Conservation (phyloP, 2,113 vertebrate genomes). For the Eulemur macaco region DNA sequence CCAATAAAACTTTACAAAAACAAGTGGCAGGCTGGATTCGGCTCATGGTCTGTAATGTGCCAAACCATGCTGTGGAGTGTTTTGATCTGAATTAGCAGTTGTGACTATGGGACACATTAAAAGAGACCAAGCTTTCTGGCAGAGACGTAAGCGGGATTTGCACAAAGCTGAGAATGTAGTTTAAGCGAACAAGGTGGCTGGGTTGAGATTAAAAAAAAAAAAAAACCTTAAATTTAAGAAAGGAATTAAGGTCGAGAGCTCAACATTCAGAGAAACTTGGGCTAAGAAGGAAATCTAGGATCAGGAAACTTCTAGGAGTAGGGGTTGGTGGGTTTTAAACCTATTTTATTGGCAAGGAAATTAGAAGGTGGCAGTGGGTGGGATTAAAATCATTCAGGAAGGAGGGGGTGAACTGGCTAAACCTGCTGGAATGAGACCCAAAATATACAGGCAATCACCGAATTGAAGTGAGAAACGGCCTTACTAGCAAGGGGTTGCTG, state of each 20-base stretch:
- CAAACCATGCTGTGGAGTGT: background rate
- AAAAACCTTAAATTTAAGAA: background rate
- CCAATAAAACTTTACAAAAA: background rate
- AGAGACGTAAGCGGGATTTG: background rate
- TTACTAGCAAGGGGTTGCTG: rapidly evolving
- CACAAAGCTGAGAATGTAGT: background rate
- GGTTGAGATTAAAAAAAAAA: background rate
- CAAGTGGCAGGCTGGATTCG: too few relatives aligned
- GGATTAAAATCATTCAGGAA: background rate
- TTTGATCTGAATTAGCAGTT: background rate
- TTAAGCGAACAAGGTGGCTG: background rate
- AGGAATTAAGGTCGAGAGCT: background rate
- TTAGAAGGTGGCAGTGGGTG: background rate
- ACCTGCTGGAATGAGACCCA: background rate
- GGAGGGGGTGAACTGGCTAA: background rate
- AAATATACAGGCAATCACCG: rapidly evolving
- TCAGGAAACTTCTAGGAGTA: background rate
- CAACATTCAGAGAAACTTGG: too few relatives aligned
- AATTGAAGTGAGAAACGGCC: background rate
- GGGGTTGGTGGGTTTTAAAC: background rate
- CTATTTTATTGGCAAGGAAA: background rate
- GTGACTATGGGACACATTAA: background rate
- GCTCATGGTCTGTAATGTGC: too few relatives aligned
- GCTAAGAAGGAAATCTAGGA: background rate
- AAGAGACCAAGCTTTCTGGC: background rate